phyloP scores from a whole-genome alignment of 2,113 vertebrate species.

The Istiophorus platypterus region DNA sequence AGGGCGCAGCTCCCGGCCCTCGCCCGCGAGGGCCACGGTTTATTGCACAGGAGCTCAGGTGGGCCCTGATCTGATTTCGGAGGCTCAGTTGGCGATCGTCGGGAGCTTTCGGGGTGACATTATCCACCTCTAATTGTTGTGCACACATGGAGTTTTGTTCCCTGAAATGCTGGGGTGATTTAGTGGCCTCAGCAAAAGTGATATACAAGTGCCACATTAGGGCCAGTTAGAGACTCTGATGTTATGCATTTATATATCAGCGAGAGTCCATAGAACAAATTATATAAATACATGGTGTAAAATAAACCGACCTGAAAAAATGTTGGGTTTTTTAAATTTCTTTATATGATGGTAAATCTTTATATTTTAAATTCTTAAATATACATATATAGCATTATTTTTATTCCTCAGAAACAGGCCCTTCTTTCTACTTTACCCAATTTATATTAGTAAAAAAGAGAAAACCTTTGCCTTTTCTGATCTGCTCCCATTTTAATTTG shows the following conservation, averaged over 20 bases:
- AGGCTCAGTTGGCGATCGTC: constrained; percentile 39
- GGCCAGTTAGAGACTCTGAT: background rate
- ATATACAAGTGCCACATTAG: background rate
- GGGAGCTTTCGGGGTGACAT: constrained; percentile 53
- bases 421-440: background rate
- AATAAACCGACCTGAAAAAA: background rate
- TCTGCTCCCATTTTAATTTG: background rate
- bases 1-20: constrained; percentile 24
- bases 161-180: constrained; percentile 33
- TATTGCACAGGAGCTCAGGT: constrained; percentile 74
- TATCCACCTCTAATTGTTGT: constrained; percentile 53
- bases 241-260: background rate
- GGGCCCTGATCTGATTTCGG: constrained; percentile 71
- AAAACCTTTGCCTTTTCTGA: background rate
- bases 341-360: background rate
- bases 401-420: background rate
- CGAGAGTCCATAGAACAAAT: background rate
- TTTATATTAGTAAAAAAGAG: too few relatives aligned
- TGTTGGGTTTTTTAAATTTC: background rate
- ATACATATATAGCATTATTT: background rate
- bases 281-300: background rate
- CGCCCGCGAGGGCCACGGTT: constrained; percentile 52
- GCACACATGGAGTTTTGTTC: constrained; percentile 19
- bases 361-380: background rate
- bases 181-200: constrained; percentile 14